Conservation (phyloP, 1,140 invertebrate genomes). For the Calosoma granatense region DNA sequence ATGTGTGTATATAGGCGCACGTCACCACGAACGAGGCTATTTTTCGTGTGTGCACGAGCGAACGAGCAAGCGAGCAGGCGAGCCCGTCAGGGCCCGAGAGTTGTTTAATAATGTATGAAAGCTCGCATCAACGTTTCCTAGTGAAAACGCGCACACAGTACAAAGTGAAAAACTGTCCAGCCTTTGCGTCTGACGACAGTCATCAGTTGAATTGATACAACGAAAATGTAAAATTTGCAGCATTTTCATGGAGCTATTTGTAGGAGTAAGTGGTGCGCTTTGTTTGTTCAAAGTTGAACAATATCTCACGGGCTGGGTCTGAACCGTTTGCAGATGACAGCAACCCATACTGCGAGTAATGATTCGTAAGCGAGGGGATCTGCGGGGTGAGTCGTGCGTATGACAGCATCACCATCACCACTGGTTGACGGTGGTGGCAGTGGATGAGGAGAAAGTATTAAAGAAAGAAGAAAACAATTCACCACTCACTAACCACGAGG, state of each 20-base stretch:
- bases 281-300: constrained; percentile 3
- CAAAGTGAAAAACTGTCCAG: constrained; percentile 2
- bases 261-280: constrained; percentile 3
- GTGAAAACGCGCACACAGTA: not conserved
- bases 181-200: constrained; percentile 2
- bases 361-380: not conserved
- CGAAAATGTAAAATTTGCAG: constrained; percentile 7
- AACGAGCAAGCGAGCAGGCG: not conserved
- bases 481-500: not conserved
- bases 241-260: constrained; percentile 6
- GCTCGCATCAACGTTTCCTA: not conserved
- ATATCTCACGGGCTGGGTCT: not conserved
- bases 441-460: not conserved
- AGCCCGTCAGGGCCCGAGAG: not conserved
- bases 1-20: too few relatives aligned
- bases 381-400: not conserved
- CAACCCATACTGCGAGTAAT: not conserved
- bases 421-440: not conserved
- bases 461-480: not conserved
- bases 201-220: constrained; percentile 6
- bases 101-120: constrained; percentile 7
- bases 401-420: not conserved
- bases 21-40: not conserved
- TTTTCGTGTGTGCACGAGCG: not conserved
- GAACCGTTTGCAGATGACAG: constrained; percentile 8